Evolutionary conservation across 92 coral and sea anemone species (phyloP), one percentile per base, ranked within the genome.

Genomic region (Plumapathes pennacea): DNA sequence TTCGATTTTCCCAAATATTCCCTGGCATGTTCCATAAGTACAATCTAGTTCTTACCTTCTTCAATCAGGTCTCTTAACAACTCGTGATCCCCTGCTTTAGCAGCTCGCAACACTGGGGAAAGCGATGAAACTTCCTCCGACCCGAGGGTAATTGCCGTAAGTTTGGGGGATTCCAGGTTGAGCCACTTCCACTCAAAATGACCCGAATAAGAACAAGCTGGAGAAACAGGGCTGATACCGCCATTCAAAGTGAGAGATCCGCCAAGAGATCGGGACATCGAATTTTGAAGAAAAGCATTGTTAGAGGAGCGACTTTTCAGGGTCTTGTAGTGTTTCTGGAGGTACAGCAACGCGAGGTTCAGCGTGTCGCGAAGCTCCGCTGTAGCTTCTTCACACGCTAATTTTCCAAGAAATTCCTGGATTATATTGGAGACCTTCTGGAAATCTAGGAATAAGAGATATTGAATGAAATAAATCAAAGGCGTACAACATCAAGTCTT

Each of bases 351-450:
- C 52, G 87, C 85, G 27, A 91, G 72, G 45, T 88, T 75, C 78
- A 91, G 57, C 4, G 96, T 69, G 57, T 91, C 97, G 33, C 97
- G 78, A 24, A 91, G 76, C 62, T 79, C 90, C 21, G 96, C 97
- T 11, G 96, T 88, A 17, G 73, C 68, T 25, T 83, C 96, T 10
- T 83, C 84, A 50, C 96, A 83, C 3, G 96, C 51, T 42, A 91
- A 64, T 67, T 82, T 84, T 17, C 72, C 56, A 26, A 88, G 81
- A 57, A 91, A 88, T 56, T 91, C 96, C 50, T 76, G 86, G 17
- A 88, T 69, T 19, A 66, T 78, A 40, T 71, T 75, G 14, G 97
- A 78, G 34, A 85, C 71, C 72, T 89, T 91, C 58, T 84, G 95
- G 32, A 91, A 91, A 60, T 91, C 97, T 64, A 69, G 11, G 36